These are phyloP conservation scores for Xyrichtys novacula DNA, from an alignment of 2,797 vertebrate genomes.

Conservation along the genomic window DNA sequence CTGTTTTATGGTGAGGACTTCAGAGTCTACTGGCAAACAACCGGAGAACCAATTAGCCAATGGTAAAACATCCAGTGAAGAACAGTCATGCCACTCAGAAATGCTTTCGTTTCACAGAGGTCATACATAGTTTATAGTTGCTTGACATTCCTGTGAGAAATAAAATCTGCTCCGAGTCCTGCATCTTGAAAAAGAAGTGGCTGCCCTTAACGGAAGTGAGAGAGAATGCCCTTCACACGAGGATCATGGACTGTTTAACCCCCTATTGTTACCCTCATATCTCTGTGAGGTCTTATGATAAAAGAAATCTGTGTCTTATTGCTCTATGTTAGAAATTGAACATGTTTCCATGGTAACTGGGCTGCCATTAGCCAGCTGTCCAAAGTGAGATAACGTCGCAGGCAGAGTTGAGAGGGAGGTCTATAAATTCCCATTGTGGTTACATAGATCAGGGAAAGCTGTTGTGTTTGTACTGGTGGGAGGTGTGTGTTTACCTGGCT, in stretches of 20 bases:
- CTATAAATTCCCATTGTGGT: slow-evolving; percentile 59
- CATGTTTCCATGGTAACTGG: slow-evolving; percentile 83
- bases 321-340: slow-evolving; percentile 70
- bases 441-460: slow-evolving; percentile 39
- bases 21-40: slow-evolving; percentile 58
- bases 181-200: slow-evolving; percentile 40
- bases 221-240: slow-evolving; percentile 16
- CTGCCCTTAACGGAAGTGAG: slow-evolving; percentile 35
- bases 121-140: slow-evolving; percentile 47
- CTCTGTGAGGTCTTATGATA: slow-evolving; percentile 62
- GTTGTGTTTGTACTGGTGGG: slow-evolving; percentile 19
- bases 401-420: slow-evolving; percentile 58
- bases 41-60: slow-evolving; percentile 61
- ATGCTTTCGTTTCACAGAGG: slow-evolving; percentile 53
- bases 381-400: slow-evolving; percentile 76
- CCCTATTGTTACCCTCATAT: slow-evolving; percentile 47
- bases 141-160: slow-evolving; percentile 27
- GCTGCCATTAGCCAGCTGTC: slow-evolving; percentile 79
- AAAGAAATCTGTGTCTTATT: slow-evolving; percentile 68
- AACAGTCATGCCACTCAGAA: slow-evolving; percentile 23
- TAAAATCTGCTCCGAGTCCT: slow-evolving; percentile 17
- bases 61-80: slow-evolving; percentile 49
- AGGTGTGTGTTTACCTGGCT: slow-evolving; percentile 33
- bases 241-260: slow-evolving; percentile 9
- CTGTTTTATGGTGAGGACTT: slow-evolving; percentile 56